These are phyloP conservation scores for Mythimna impura DNA, from an alignment of 2,888 invertebrate species.

Conservation along the genomic window DNA sequence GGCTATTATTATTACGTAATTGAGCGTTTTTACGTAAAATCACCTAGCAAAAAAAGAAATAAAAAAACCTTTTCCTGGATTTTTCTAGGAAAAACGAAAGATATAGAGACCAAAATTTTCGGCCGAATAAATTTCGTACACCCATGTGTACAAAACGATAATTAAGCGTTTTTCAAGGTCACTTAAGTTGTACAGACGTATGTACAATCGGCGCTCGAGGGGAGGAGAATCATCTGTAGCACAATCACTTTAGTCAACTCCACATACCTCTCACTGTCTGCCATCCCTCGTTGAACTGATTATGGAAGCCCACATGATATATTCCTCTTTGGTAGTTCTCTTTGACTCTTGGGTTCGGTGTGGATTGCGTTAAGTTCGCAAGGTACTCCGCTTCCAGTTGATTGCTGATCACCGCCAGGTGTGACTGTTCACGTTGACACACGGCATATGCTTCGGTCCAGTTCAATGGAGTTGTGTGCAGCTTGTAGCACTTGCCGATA, in stretches of 20 bases:
- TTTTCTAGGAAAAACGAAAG: too few relatives aligned
- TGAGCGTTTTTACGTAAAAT: too few relatives aligned
- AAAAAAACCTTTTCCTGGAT: too few relatives aligned
- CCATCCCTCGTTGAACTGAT: conserved; percentile 66
- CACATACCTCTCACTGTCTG: conserved; percentile 72
- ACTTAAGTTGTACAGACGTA: too few relatives aligned
- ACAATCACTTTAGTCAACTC: not conserved
- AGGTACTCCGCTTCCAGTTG: conserved; percentile 43
- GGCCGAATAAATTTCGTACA: too few relatives aligned
- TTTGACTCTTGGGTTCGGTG: not conserved
- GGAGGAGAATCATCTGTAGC: not conserved
- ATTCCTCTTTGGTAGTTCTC: conserved; percentile 38
- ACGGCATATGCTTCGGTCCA: conserved; percentile 78
- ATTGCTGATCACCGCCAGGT: conserved; percentile 76
- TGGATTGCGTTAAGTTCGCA: conserved; percentile 9
- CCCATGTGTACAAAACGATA: too few relatives aligned
- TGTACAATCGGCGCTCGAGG: too few relatives aligned
- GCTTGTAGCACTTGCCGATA: conserved; percentile 78
- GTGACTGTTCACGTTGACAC: conserved; percentile 66
- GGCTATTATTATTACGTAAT: too few relatives aligned
- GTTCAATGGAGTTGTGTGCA: conserved; percentile 74
- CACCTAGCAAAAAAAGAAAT: too few relatives aligned
- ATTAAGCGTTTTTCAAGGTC: too few relatives aligned
- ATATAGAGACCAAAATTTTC: too few relatives aligned
- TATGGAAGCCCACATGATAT: conserved; percentile 71